These are phyloP conservation scores for Pyrgus malvae DNA, from an alignment of 2,888 invertebrate species.

Conservation along the genomic window DNA sequence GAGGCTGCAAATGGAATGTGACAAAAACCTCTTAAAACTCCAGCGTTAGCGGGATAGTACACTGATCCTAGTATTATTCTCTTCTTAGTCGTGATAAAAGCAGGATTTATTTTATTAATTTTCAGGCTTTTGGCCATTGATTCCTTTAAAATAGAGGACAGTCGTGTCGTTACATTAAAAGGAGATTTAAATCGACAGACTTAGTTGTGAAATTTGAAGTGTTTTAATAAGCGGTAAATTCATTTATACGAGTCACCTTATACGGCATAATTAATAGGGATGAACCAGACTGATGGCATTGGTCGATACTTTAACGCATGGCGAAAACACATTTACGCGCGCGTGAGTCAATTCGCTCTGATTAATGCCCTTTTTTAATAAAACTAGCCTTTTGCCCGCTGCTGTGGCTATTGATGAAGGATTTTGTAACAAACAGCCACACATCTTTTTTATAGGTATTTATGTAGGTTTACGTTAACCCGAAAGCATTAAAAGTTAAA, in stretches of 20 bases:
- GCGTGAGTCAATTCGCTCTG: conserved; percentile 15
- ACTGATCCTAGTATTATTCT: too few species aligned
- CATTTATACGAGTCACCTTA: conserved; percentile 46
- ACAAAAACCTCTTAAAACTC: too few species aligned
- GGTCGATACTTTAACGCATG: conserved; percentile 11
- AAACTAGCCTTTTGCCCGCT: conserved; percentile 1
- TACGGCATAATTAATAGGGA: conserved; percentile 46
- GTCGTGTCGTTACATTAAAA: conserved; percentile 44
- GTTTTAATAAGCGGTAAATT: conserved; percentile 68
- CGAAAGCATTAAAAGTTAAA: too few species aligned
- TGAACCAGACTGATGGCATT: conserved; percentile 28
- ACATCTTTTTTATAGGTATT: too few species aligned
- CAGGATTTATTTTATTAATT: too few species aligned
- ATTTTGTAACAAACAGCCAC: too few species aligned
- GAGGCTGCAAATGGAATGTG: too few species aligned
- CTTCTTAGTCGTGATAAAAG: too few species aligned
- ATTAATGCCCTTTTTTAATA: conserved; percentile 2
- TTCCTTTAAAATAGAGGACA: not conserved
- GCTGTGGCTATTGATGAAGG: not conserved
- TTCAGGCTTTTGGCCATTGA: too few species aligned
- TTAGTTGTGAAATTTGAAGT: conserved; percentile 55
- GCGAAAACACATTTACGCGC: conserved; percentile 19
- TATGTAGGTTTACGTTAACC: too few species aligned
- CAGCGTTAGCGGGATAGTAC: too few species aligned
- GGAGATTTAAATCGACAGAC: conserved; percentile 34